Evolutionary conservation across 2,888 invertebrate genomes (phyloP).

Genomic region (Thecocarcelia acutangulata): DNA sequence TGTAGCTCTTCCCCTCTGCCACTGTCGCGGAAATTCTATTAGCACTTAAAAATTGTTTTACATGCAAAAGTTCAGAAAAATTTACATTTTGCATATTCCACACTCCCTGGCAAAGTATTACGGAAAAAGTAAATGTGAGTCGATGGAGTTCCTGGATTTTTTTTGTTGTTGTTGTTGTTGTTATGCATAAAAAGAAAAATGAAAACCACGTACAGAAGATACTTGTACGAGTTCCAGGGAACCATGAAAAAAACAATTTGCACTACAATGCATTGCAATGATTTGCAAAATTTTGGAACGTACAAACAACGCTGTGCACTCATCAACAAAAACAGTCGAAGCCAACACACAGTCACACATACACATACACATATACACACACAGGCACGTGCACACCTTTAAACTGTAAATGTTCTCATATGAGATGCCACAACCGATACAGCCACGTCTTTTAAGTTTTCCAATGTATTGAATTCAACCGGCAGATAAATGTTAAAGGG

Average conservation of each 20-base stretch:
- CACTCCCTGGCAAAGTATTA: slow-evolving; percentile 20
- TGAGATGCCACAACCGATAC: slow-evolving; percentile 21
- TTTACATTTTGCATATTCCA: slow-evolving; percentile 34
- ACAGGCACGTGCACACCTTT: not conserved
- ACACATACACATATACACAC: not conserved
- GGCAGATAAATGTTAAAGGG: slow-evolving; percentile 8
- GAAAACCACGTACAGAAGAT: slow-evolving; percentile 42
- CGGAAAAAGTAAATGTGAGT: slow-evolving; percentile 42
- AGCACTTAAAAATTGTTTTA: slow-evolving; percentile 35
- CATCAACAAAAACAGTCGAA: slow-evolving; percentile 19
- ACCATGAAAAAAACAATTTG: slow-evolving; percentile 45
- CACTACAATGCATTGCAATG: slow-evolving; percentile 33
- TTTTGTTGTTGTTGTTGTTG: not conserved
- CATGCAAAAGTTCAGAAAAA: slow-evolving; percentile 40
- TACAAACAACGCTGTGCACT: not conserved
- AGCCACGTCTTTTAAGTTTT: slow-evolving; percentile 41
- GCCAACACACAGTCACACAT: not conserved
- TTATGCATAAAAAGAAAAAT: not conserved
- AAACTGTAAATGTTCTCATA: slow-evolving; percentile 19
- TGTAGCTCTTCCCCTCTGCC: not conserved
- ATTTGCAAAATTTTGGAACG: slow-evolving; percentile 26
- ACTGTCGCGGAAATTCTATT: slow-evolving; percentile 1
- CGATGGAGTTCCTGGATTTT: slow-evolving; percentile 37
- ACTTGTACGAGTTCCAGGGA: slow-evolving; percentile 14
- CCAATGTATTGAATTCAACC: slow-evolving; percentile 20